A percentile compares a stretch with the other conserved stretches of the same genome.
Evolutionary conservation across 1,140 invertebrate species (phyloP).

Genomic region (Schmidtea mediterranea): DNA sequence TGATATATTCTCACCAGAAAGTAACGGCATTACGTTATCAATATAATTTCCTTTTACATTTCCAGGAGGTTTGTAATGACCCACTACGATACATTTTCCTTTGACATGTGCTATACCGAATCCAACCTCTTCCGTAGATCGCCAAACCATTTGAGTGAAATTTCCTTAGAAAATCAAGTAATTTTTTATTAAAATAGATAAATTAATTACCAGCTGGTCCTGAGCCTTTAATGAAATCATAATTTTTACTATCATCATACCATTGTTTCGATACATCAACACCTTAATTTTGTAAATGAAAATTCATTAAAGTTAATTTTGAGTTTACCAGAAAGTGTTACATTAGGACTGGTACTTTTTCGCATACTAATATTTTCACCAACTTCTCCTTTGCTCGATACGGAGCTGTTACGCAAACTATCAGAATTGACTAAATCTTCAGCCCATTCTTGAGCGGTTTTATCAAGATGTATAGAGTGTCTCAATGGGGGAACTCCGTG

Average conservation of each 20-base stretch:
- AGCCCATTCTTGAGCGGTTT: constrained; percentile 5
- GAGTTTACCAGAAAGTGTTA: background rate
- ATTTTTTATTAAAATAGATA: background rate
- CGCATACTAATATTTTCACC: constrained; percentile 5
- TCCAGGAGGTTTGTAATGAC: constrained; percentile 13
- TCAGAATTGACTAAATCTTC: background rate
- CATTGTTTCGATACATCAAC: constrained; percentile 49
- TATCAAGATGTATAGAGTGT: background rate
- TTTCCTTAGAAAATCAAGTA: constrained; percentile 8
- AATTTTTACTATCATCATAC: constrained; percentile 50
- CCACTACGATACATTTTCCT: constrained; percentile 13
- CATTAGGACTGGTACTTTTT: background rate
- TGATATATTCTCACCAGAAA: too few species aligned
- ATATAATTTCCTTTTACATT: constrained; percentile 12
- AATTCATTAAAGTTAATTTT: background rate
- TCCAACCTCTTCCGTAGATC: constrained; percentile 40
- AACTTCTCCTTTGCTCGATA: constrained; percentile 2
- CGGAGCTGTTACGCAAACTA: background rate
- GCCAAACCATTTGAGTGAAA: constrained; percentile 58
- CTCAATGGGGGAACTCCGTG: background rate
- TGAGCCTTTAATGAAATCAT: constrained; percentile 32
- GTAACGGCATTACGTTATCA: constrained; percentile 13
- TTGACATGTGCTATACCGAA: constrained; percentile 10
- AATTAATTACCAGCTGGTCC: background rate
- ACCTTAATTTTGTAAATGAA: background rate